Evolutionary conservation across 2,888 invertebrate species (phyloP), one percentile per base, ranked within the genome.

Genomic region (Erannis defoliaria): DNA sequence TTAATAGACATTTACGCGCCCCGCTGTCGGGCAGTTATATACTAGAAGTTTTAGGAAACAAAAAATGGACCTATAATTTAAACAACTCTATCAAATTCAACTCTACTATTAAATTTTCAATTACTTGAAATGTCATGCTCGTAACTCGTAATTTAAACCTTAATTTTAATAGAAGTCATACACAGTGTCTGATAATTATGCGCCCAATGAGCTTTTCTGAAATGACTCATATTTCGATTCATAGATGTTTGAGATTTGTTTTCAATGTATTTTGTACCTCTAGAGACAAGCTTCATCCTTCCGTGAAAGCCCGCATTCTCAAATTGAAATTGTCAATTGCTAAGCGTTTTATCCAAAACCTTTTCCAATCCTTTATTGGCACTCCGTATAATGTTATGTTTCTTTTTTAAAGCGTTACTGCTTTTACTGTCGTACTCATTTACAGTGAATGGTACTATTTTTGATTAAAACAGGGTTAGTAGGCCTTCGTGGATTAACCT

Each of bases 271-370:
- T 42, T 21, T 4, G 31, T 29, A 40, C 29, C 43, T 21, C 21
- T 9, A 35, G 10, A 33, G 12, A 31, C 5, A 37, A 45, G 16
- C 16, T 37, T 18, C 40, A 26, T 8, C 12, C 33, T 50, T 53
- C 21, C 10, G 10, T 5, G 40, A 14, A 61, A 56, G 35, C 48
- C 29, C 46, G 42, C 56, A 53, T 48, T 42, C 35, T 42, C 53
- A 40, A 56, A 62, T 62, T 62, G 53, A 56, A 62, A 56, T 48
- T 48, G 62, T 42, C 56, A 38, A 62, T 56, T 49, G 46, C 48
- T 12, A 53, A 53, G 45, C 62, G 55, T 56, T 62, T 62, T 53
- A 62, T 56, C 55, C 51, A 46, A 51, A 62, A 56, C 51, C 62
- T 62, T 53, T 56, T 37, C 35, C 56, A 62, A 62, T 51, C 56